A percentile compares a stretch with the other conserved stretches of the same genome.
These are phyloP conservation scores for Odontophorus gujanensis DNA, from an alignment of 2,113 vertebrate genomes.

Conservation along the genomic window DNA sequence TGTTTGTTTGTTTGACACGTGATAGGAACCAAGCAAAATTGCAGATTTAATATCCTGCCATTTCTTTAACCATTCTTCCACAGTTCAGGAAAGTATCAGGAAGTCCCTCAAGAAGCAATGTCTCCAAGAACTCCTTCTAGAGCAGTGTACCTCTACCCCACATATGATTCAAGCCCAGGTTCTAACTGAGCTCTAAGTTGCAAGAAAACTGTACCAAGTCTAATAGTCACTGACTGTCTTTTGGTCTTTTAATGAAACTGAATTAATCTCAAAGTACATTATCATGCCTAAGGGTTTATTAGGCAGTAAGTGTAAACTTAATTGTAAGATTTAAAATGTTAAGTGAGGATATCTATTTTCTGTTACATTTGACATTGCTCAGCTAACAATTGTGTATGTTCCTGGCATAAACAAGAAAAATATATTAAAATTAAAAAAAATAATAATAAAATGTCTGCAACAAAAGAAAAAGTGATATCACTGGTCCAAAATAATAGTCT, in stretches of 20 bases:
- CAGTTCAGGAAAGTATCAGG: neutral
- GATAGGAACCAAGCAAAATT: neutral
- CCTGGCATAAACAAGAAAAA: neutral
- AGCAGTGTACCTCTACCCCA: neutral
- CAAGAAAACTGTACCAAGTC: neutral
- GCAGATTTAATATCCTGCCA: neutral
- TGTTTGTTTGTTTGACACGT: too few species aligned
- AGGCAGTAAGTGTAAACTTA: neutral
- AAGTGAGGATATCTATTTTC: neutral
- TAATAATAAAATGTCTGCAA: neutral
- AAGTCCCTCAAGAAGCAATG: neutral
- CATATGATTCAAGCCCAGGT: neutral
- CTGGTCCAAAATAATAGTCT: neutral
- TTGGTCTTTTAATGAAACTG: neutral
- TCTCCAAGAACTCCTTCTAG: neutral
- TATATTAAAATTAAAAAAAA: neutral
- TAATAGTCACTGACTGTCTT: neutral
- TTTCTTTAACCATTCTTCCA: neutral
- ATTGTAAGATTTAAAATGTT: neutral
- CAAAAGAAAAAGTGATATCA: neutral
- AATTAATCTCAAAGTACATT: neutral
- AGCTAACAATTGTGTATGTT: neutral
- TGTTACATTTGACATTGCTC: neutral
- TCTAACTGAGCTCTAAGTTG: neutral
- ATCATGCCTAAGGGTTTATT: neutral